phyloP scores from a whole-genome alignment of 2,797 vertebrate genomes.

The Coreius guichenoti region DNA sequence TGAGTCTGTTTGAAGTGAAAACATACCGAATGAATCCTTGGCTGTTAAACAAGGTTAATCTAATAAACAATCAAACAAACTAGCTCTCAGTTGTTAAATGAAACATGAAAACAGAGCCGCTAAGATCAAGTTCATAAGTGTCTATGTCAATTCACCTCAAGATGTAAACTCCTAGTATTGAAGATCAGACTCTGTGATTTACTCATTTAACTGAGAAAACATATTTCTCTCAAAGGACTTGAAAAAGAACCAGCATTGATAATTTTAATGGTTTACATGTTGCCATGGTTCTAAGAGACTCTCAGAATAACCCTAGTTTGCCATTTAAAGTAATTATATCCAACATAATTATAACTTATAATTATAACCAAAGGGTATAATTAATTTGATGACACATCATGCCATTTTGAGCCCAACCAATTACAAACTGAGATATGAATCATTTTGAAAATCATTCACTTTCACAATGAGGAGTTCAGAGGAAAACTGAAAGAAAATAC shows the following conservation, averaged over 20 bases:
- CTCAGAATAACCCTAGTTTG: slow-evolving; percentile 19
- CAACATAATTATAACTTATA: slow-evolving; percentile 34
- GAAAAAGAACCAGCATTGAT: slow-evolving; percentile 3
- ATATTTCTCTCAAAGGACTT: slow-evolving; percentile 19
- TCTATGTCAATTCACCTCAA: neutral
- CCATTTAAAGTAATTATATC: slow-evolving; percentile 45
- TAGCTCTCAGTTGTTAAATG: slow-evolving; percentile 1
- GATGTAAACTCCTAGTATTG: neutral
- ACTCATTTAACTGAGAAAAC: neutral
- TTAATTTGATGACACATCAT: slow-evolving; percentile 45
- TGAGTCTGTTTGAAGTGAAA: slow-evolving; percentile 23
- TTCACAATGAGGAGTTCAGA: slow-evolving; percentile 43
- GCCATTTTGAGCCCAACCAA: slow-evolving; percentile 30
- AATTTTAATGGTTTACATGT: slow-evolving; percentile 4
- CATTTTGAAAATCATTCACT: slow-evolving; percentile 58
- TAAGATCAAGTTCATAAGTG: neutral
- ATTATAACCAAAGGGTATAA: slow-evolving; percentile 49
- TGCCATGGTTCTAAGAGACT: slow-evolving; percentile 1
- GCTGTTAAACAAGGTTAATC: neutral
- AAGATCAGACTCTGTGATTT: neutral
- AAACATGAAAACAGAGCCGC: neutral
- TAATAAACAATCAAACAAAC: slow-evolving; percentile 25
- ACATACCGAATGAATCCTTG: neutral
- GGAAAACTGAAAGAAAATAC: neutral
- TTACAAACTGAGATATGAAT: slow-evolving; percentile 38